These are phyloP conservation scores for Pan troglodytes DNA, from an alignment of 2,113 vertebrate species.

Conservation along the genomic window NHGRI_mPanTro3-v2.1_pri NC_072412.2:61390501-61391000, in stretches of 20 bases:
- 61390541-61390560: not conserved
- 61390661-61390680: not conserved
- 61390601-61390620: not conserved
- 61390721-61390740: not conserved
- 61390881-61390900: not conserved
- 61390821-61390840: constrained; percentile 2
- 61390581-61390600: not conserved
- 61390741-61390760: not conserved
- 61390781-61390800: not conserved
- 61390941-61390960: not conserved
- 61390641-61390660: not conserved
- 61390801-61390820: constrained; percentile 10
- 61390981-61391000: constrained; percentile 12
- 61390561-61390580: not conserved
- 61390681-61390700: not conserved
- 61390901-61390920: not conserved
- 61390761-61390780: not conserved
- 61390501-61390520: not conserved
- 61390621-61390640: not conserved
- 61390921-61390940: not conserved
- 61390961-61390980: not conserved
- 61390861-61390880: not conserved
- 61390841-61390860: not conserved
- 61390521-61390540: not conserved
- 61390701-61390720: not conserved